phyloP scores from a whole-genome alignment of 2,797 vertebrate genomes.

The Tapera naevia region DNA sequence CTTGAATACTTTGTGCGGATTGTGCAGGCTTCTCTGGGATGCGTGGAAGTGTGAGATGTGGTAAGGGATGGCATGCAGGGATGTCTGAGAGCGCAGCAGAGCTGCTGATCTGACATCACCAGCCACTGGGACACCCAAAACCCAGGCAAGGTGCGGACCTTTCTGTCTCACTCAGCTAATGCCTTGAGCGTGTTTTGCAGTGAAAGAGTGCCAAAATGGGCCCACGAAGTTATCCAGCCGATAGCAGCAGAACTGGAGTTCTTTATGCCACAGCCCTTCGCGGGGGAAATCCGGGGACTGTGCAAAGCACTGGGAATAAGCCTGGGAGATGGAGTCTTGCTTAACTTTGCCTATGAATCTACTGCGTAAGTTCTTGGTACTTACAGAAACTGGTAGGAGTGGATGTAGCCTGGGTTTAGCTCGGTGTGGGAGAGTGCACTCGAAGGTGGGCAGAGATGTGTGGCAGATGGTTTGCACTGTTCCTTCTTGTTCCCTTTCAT shows the following conservation, averaged over 20 bases:
- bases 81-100: fast-evolving
- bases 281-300: slow-evolving; percentile 85
- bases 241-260: slow-evolving; percentile 74
- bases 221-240: slow-evolving; percentile 75
- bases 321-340: slow-evolving; percentile 82
- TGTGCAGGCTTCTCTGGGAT: too few species aligned
- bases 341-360: slow-evolving; percentile 92
- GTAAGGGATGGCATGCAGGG: background rate
- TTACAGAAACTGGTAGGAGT: fast-evolving
- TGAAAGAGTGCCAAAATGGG: slow-evolving; percentile 84
- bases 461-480: fast-evolving
- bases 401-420: background rate
- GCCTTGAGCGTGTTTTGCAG: slow-evolving; percentile 68
- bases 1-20: too few species aligned
- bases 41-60: background rate
- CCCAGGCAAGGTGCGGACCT: fast-evolving
- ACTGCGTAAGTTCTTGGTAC: slow-evolving; percentile 83
- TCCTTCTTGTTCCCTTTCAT: fast-evolving
- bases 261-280: slow-evolving; percentile 83
- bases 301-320: slow-evolving; percentile 71
- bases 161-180: background rate
- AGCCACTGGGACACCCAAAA: background rate
- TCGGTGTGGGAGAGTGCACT: fast-evolving
- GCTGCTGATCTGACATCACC: fast-evolving
- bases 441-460: background rate